A percentile compares a stretch with the other conserved stretches of the same genome.
These are phyloP conservation scores for Drosophila chauvacae DNA, from an alignment of 1,140 invertebrate species.

Conservation along the genomic window DNA sequence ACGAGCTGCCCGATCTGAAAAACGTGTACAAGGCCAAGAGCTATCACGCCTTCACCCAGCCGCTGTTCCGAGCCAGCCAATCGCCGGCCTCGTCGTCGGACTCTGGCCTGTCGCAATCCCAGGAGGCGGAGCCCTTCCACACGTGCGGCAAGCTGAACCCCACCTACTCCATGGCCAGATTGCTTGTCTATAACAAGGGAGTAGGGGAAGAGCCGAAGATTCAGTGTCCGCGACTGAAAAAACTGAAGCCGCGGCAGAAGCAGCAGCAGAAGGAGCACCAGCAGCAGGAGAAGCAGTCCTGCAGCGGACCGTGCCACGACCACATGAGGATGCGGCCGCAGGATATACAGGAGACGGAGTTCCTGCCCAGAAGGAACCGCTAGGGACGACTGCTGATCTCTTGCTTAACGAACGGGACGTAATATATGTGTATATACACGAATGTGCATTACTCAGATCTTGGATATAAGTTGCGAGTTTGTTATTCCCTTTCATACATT, in stretches of 20 bases:
- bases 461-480: slow-evolving; percentile 3
- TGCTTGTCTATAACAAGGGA: too few species aligned
- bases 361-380: slow-evolving; percentile 1
- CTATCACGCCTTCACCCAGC: slow-evolving; percentile 5
- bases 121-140: background rate
- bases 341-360: slow-evolving; percentile 42
- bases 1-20: slow-evolving; percentile 47
- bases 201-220: background rate
- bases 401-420: background rate
- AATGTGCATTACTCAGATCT: slow-evolving; percentile 1
- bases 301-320: background rate
- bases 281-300: background rate
- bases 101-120: background rate
- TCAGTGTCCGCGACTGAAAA: too few species aligned
- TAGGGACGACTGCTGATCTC: background rate
- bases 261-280: background rate
- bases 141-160: background rate
- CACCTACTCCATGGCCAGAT: background rate
- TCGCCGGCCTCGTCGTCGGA: slow-evolving; percentile 3
- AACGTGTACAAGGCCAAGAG: slow-evolving; percentile 49
- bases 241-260: background rate
- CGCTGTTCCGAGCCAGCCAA: background rate
- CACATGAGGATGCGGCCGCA: slow-evolving; percentile 16
- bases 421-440: slow-evolving; percentile 7
- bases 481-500: slow-evolving; percentile 5